Evolutionary conservation across 1,140 invertebrate genomes (phyloP), one percentile per base, ranked within the genome.

Genomic region (Euwallacea fornicatus): DNA sequence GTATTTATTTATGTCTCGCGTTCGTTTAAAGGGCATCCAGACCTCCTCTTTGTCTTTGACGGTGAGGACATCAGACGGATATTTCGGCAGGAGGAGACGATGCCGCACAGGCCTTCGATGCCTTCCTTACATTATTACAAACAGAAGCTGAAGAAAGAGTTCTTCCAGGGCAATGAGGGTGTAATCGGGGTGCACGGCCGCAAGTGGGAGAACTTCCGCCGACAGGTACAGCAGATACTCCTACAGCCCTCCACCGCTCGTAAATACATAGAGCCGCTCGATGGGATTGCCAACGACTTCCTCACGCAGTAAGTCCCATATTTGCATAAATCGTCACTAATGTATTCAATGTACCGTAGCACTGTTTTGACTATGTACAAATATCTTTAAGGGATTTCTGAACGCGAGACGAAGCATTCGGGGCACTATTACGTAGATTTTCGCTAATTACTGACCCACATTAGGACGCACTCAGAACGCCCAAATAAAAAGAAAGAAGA

Each of bases 141-240:
- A 75, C 89, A 91, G 74, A 85, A 87, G 11, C 80, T 93, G 68
- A 83, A 89, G 55, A 89, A 87, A 75, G 88, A 91, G 62, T 91
- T 91, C 77, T 93, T 93, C 79, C 86, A 86, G 33, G 86, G 90
- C 21, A 86, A 85, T 74, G 88, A 89, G 2, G 91, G 91, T 11
- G 85, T 93, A 33, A 93, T 93, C 77, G 91, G 90, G 76, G 88
- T 92, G 91, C 93, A 94, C 77, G 93, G 93, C 16, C 87, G 89
- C 80, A 88, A 89, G 72, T 95, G 93, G 93, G 90, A 92, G 76
- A 84, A 85, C 65, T 92, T 94, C 76, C 85, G 93, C 44, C 90
- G 87, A 42, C 89, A 91, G 82, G 91, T 93, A n/a, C 92, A 94
- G 76, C 91, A 93, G 79, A 86, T 90, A n/a, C 85, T 94, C 81